Evolutionary conservation across 2,113 vertebrate species (phyloP).

Genomic region (Callopanchax toddi): DNA sequence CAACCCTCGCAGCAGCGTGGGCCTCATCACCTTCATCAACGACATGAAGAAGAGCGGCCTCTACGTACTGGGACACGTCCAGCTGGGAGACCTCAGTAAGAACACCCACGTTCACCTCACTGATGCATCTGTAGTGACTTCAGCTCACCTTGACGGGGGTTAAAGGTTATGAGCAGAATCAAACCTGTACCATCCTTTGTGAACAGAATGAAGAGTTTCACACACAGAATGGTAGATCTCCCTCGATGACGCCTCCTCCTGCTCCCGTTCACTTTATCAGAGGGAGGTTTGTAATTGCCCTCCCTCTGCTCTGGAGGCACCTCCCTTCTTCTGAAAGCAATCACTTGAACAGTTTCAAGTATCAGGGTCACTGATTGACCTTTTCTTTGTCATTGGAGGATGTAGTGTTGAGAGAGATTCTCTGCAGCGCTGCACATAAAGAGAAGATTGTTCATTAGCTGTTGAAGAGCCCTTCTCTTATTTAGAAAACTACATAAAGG

Average conservation of each 20-base stretch:
- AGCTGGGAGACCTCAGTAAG: constrained; percentile 92
- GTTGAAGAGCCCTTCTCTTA: constrained; percentile 27
- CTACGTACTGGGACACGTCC: constrained; percentile 93
- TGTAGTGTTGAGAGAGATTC: neutral
- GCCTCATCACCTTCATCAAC: constrained; percentile 92
- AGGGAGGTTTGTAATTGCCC: constrained; percentile 5
- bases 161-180: constrained; percentile 18
- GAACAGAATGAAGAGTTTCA: neutral
- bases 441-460: constrained; percentile 30
- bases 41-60: constrained; percentile 98
- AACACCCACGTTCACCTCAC: neutral
- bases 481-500: constrained; percentile 33
- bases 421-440: constrained; percentile 7
- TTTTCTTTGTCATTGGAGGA: constrained; percentile 35
- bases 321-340: constrained; percentile 1
- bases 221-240: constrained; percentile 12
- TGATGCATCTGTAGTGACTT: too few relatives aligned
- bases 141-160: too few relatives aligned
- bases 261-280: constrained; percentile 8
- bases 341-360: constrained; percentile 13
- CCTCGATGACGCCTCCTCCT: constrained; percentile 14
- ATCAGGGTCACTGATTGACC: constrained; percentile 39
- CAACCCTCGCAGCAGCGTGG: constrained; percentile 86
- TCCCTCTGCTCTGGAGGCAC: constrained; percentile 11
- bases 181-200: constrained; percentile 1